Evolutionary conservation across 2,797 vertebrate genomes (phyloP), one percentile per base, ranked within the genome.

Genomic region (Acipenser transmontanus): DNA sequence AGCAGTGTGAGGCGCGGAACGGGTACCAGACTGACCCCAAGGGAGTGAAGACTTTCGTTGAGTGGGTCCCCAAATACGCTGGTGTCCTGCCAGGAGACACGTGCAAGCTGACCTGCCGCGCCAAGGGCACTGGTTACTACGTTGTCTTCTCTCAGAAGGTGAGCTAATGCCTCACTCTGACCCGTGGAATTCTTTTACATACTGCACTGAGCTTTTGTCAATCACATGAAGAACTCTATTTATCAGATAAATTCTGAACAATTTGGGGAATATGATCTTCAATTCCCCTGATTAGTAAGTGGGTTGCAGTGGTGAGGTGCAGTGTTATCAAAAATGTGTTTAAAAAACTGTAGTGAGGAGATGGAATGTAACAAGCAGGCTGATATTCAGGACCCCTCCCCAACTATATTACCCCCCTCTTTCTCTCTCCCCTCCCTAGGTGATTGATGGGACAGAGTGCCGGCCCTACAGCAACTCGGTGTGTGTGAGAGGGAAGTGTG

Each of bases 131-230:
- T 0, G 89, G 89, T 12, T 92, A 91, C 76, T 91, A 91, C 0
- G 88, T 92, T 50, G 90, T 91, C 0, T 90, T 92, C 73, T 88
- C 89, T 66, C 89, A 85, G 71, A 92, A 89, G 90, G 90, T 92
- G 86, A 85, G 49, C 12, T 49, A 7, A 54, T 8, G 52, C 4
- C 52, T 9, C 52, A 54, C 7, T 9, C 34, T 34, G 34, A 34
- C 34, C 34, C 34, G 4, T 34, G 34, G 34, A 3, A 34, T 34
- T 34, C 34, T 4, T 34, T 34, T 34, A 34, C 34, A 34, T 34
- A 34, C 34, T 34, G 34, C 34, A 34, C 34, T 34, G 34, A 4
- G 34, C 34, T 34, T 34, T 34, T 34, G 34, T 34, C 34, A 34
- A 4, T 34, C 34, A 34, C 34, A 34, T 34, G 34, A 34, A 34